Conservation (phyloP, 2,113 vertebrate genomes). For the Notarius lentiginosus region DNA sequence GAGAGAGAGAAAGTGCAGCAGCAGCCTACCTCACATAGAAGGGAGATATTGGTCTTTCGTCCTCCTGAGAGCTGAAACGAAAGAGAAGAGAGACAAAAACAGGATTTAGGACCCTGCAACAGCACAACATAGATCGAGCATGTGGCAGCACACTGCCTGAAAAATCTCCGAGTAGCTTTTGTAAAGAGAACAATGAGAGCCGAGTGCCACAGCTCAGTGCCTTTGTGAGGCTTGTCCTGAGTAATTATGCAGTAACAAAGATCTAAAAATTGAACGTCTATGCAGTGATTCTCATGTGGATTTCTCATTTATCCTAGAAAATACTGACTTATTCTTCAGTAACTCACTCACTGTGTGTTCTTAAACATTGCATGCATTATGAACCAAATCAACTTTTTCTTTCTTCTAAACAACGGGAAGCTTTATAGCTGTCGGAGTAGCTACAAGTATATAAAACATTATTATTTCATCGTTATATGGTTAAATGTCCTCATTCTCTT, state of each 20-base stretch:
- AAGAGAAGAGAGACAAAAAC: slow-evolving; percentile 43
- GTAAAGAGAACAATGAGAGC: slow-evolving; percentile 66
- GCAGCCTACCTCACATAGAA: slow-evolving; percentile 87
- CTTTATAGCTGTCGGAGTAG: neutral
- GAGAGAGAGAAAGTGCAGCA: neutral
- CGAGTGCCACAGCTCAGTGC: slow-evolving; percentile 55
- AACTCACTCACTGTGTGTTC: neutral
- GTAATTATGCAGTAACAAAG: slow-evolving; percentile 64
- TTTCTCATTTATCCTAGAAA: neutral
- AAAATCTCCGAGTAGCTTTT: slow-evolving; percentile 58
- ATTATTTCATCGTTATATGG: neutral
- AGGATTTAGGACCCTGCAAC: slow-evolving; percentile 10
- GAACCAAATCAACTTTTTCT: neutral
- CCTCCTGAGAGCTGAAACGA: slow-evolving; percentile 80
- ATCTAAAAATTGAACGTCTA: neutral
- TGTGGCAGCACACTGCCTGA: slow-evolving; percentile 12
- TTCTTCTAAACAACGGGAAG: neutral
- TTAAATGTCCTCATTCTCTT: neutral
- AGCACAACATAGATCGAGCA: neutral
- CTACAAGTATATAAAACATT: neutral
- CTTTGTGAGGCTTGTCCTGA: slow-evolving; percentile 64
- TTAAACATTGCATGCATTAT: neutral
- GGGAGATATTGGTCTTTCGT: slow-evolving; percentile 87
- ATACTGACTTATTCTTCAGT: neutral
- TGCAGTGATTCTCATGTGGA: neutral